A percentile compares a stretch with the other conserved stretches of the same genome.
Conservation (phyloP, 2,888 invertebrate species). For the Chloroclysta siterata region DNA sequence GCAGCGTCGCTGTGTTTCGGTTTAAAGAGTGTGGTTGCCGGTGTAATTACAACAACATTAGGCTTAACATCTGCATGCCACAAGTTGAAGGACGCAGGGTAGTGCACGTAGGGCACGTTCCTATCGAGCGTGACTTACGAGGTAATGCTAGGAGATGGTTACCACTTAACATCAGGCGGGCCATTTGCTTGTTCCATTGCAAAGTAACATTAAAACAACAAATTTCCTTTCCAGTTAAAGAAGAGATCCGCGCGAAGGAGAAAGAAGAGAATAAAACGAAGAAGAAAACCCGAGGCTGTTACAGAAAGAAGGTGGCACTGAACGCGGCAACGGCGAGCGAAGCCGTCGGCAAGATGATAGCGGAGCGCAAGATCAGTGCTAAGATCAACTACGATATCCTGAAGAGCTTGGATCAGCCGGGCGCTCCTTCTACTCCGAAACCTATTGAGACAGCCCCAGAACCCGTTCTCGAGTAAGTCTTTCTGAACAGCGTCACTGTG, state of each 20-base stretch:
- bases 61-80: too few species aligned
- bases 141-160: too few species aligned
- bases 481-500: too few species aligned
- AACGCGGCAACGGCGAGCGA: conserved; percentile 91
- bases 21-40: too few species aligned
- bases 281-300: conserved; percentile 88
- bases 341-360: conserved; percentile 98
- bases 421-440: conserved; percentile 51
- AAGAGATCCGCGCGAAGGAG: conserved; percentile 91
- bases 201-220: too few species aligned
- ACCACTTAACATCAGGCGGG: too few species aligned
- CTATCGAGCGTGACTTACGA: too few species aligned
- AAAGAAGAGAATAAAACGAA: conserved; percentile 95
- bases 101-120: too few species aligned
- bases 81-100: too few species aligned
- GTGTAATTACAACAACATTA: too few species aligned
- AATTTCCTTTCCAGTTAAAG: conserved; percentile 86
- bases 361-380: conserved; percentile 96
- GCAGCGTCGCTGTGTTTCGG: too few species aligned
- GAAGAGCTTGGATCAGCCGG: conserved; percentile 88
- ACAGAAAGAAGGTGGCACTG: conserved; percentile 86
- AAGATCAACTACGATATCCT: conserved; percentile 99
- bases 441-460: conserved; percentile 37
- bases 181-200: too few species aligned
- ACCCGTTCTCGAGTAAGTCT: conserved; percentile 46